Percentiles rank a stretch among this genome's conserved stretches.
Conservation (phyloP, 1,140 invertebrate genomes). For the Calephelis nemesis region DNA sequence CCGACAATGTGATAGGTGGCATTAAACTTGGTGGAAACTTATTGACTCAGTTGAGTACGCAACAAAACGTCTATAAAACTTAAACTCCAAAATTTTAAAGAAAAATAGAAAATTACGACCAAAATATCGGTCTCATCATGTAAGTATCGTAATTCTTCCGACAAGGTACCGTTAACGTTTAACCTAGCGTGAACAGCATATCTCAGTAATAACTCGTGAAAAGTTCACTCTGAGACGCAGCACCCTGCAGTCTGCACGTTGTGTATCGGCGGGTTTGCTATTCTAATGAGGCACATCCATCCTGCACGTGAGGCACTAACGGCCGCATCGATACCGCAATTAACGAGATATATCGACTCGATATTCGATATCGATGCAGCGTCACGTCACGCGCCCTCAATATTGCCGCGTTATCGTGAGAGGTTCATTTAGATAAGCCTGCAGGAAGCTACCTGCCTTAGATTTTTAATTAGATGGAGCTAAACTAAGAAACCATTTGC, state of each 20-base stretch:
- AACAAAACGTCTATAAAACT: too few species aligned
- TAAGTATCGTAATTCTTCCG: too few species aligned
- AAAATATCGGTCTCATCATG: too few species aligned
- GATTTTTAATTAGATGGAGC: not conserved
- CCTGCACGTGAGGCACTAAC: not conserved
- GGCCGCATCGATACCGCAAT: slow-evolving; percentile 32
- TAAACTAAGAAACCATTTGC: too few species aligned
- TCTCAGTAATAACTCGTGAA: not conserved
- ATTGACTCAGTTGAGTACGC: too few species aligned
- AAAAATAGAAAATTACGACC: too few species aligned
- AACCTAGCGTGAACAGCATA: not conserved
- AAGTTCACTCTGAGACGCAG: not conserved
- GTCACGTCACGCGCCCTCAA: slow-evolving; percentile 39
- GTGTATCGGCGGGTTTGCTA: not conserved
- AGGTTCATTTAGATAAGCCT: slow-evolving; percentile 38
- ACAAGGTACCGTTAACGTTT: too few species aligned
- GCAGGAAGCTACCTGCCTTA: slow-evolving; percentile 1
- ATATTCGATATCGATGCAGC: slow-evolving; percentile 21
- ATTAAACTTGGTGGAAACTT: too few species aligned
- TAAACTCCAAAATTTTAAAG: too few species aligned
- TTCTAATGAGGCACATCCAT: slow-evolving; percentile 18
- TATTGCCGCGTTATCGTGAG: slow-evolving; percentile 39
- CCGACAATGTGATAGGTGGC: too few species aligned
- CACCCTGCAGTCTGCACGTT: not conserved
- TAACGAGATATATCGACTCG: slow-evolving; percentile 38